A percentile compares a stretch with the other conserved stretches of the same genome.
These are phyloP conservation scores for Arvicanthis niloticus DNA, from an alignment of 2,113 vertebrate genomes.

Conservation along the genomic window DNA sequence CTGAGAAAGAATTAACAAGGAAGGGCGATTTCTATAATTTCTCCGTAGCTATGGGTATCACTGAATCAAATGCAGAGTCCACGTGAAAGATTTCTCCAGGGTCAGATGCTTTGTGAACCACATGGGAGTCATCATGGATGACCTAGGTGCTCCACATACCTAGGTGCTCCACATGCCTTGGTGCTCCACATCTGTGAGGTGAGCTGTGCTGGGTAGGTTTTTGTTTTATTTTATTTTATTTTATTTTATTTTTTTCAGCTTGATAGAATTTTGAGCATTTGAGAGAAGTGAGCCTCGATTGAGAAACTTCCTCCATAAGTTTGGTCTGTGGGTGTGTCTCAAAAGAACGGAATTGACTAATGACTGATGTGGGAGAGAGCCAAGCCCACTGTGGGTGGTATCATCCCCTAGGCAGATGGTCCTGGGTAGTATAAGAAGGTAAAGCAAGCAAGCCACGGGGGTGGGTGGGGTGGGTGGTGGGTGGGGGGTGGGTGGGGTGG, in stretches of 20 bases:
- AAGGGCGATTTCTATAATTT: conserved; percentile 10
- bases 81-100: background rate
- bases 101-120: background rate
- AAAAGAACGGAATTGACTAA: background rate
- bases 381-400: background rate
- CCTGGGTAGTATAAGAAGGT: background rate
- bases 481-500: too few relatives aligned
- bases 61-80: background rate
- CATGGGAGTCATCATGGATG: background rate
- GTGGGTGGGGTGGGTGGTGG: too few relatives aligned
- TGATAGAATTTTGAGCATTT: background rate
- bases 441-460: background rate
- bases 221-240: background rate
- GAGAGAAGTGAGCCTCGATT: background rate
- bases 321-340: background rate
- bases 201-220: background rate
- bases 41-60: conserved; percentile 26
- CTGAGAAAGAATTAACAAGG: background rate
- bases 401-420: background rate
- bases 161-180: too few relatives aligned
- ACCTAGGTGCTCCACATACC: too few relatives aligned
- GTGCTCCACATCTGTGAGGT: background rate
- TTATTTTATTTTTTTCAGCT: background rate
- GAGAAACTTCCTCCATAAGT: background rate
- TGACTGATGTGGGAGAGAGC: background rate